A percentile compares a stretch with the other conserved stretches of the same genome.
phyloP scores from a whole-genome alignment of 2,797 vertebrate genomes.

The Avahi laniger region DNA sequence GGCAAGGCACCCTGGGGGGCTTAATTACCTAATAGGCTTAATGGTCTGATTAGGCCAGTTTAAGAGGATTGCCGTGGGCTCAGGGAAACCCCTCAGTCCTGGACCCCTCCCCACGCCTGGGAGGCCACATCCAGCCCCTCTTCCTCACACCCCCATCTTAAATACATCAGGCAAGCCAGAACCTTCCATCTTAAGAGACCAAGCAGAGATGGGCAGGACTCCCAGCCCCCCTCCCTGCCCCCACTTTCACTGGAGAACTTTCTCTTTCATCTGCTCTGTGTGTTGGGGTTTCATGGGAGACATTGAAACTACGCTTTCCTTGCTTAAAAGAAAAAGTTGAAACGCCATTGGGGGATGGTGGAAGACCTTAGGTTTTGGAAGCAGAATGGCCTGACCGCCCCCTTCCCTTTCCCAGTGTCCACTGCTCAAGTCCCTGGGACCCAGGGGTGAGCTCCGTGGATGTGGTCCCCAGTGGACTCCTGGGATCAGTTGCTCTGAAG shows the following conservation, averaged over 20 bases:
- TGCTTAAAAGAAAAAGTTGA: conserved; percentile 45
- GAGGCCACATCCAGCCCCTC: neutral
- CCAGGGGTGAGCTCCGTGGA: neutral
- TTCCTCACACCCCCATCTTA: neutral
- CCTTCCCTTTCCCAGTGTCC: neutral
- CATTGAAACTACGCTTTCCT: conserved; percentile 27
- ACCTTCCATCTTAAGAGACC: neutral
- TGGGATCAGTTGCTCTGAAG: neutral
- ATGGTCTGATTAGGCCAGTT: conserved; percentile 55
- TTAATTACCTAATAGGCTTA: conserved; percentile 75
- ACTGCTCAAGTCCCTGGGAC: neutral
- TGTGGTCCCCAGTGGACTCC: neutral
- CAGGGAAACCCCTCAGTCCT: conserved; percentile 49
- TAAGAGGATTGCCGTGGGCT: conserved; percentile 73
- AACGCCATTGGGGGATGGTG: neutral
- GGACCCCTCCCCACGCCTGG: neutral
- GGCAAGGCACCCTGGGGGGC: conserved; percentile 24
- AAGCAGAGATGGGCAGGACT: neutral
- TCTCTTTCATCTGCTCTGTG: conserved; percentile 15
- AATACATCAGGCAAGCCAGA: neutral
- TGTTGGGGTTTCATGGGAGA: neutral
- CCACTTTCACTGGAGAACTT: neutral
- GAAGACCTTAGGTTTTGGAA: neutral
- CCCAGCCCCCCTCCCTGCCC: neutral
- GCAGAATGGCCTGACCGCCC: neutral